A percentile compares a stretch with the other conserved stretches of the same genome.
Evolutionary conservation across 2,797 vertebrate genomes (phyloP).

Genomic region (Coregonus suidteri): DNA sequence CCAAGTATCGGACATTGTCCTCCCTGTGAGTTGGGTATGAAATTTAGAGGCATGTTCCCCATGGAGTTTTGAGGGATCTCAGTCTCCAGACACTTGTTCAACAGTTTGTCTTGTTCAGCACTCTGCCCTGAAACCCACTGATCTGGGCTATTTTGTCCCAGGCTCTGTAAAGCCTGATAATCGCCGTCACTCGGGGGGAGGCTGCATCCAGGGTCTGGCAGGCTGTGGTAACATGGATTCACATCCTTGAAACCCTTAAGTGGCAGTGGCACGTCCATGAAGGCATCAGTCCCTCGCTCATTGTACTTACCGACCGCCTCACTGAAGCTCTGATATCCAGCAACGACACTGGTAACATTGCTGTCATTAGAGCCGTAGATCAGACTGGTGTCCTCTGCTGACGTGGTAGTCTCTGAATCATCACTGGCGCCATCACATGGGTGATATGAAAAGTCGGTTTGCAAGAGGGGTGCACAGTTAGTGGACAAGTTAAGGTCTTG

Average conservation of each 20-base stretch:
- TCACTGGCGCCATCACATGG: constrained; percentile 1
- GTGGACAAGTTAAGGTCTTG: neutral
- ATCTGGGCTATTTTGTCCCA: constrained; percentile 6
- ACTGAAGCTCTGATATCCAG: constrained; percentile 36
- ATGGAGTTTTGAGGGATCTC: constrained; percentile 14
- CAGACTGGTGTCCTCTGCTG: neutral
- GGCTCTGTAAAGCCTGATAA: constrained; percentile 30
- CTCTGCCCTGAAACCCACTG: neutral
- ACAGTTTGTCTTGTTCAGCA: neutral
- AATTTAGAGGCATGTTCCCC: constrained; percentile 27
- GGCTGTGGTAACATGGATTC: constrained; percentile 27
- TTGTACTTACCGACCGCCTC: neutral
- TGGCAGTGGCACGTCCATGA: neutral
- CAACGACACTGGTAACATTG: neutral
- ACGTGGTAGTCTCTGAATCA: neutral
- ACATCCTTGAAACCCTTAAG: neutral
- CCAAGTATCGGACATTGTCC: constrained; percentile 1
- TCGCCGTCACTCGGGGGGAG: constrained; percentile 18
- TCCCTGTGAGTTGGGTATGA: constrained; percentile 42
- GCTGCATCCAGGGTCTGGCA: neutral
- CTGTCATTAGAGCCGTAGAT: neutral
- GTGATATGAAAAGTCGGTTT: constrained; percentile 32
- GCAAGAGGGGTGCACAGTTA: constrained; percentile 4
- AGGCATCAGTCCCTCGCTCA: neutral
- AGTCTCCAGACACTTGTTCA: neutral